These are phyloP conservation scores for Circaetus gallicus DNA, from an alignment of 2,113 vertebrate species.

Conservation along the genomic window DNA sequence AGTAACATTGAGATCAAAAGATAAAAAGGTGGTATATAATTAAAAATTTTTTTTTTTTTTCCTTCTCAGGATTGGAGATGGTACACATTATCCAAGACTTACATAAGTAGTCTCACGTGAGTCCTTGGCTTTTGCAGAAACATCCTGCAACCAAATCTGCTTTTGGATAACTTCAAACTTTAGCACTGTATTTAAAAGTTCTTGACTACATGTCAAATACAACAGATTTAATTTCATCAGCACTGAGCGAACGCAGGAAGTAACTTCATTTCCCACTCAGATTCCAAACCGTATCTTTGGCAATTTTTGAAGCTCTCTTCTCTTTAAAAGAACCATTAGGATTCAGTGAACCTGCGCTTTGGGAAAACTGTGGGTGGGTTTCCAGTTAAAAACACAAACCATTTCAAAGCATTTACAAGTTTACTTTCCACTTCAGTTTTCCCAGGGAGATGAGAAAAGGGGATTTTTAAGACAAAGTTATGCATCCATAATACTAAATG, in stretches of 20 bases:
- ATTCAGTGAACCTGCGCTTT: not conserved
- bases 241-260: not conserved
- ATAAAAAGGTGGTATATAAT: not conserved
- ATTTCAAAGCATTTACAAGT: not conserved
- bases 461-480: not conserved
- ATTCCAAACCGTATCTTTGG: not conserved
- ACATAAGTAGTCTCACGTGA: not conserved
- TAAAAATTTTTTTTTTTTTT: not conserved
- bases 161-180: not conserved
- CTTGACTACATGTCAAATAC: not conserved
- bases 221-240: not conserved
- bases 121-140: not conserved
- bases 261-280: not conserved
- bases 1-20: not conserved
- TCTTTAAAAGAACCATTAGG: not conserved
- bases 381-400: not conserved
- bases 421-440: not conserved
- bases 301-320: not conserved
- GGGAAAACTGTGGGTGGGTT: not conserved
- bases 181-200: not conserved
- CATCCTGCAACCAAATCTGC: not conserved
- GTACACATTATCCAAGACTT: not conserved
- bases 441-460: not conserved
- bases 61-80: not conserved
- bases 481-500: not conserved